Conservation (phyloP, 2,888 invertebrate genomes). For the Perizoma flavofasciatum region DNA sequence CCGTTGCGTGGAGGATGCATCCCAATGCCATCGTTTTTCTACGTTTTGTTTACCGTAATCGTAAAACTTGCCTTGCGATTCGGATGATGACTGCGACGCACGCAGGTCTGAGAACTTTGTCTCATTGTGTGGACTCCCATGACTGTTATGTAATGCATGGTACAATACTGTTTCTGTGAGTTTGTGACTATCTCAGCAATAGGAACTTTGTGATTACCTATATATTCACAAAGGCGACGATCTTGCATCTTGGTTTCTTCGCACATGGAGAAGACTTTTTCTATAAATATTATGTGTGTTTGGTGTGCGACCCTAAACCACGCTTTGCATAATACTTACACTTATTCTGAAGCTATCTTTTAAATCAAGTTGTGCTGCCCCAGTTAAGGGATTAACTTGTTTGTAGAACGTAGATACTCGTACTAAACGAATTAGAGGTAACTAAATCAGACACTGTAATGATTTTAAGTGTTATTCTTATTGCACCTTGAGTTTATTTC, state of each 20-base stretch:
- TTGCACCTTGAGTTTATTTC: too few species aligned
- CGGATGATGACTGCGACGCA: conserved; percentile 54
- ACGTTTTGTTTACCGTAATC: conserved; percentile 62
- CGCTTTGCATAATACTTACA: conserved; percentile 38
- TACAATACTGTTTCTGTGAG: conserved; percentile 66
- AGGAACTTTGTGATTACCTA: conserved; percentile 42
- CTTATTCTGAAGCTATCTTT: conserved; percentile 63
- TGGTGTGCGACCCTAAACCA: conserved; percentile 16
- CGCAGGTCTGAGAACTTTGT: conserved; percentile 64
- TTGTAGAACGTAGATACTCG: conserved; percentile 9
- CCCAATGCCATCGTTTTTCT: conserved; percentile 32
- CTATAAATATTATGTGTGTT: not conserved
- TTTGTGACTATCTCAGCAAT: conserved; percentile 63
- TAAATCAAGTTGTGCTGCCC: conserved; percentile 55
- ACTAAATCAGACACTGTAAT: too few species aligned
- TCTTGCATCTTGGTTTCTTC: conserved; percentile 45
- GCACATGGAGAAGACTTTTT: conserved; percentile 29
- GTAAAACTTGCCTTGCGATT: conserved; percentile 52
- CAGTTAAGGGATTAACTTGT: conserved; percentile 32
- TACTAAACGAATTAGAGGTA: conserved; percentile 10
- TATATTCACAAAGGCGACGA: conserved; percentile 32
- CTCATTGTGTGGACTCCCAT: conserved; percentile 68
- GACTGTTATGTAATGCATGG: conserved; percentile 65
- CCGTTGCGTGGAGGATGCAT: conserved; percentile 1
- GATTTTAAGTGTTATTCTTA: too few species aligned